Percentiles rank a stretch among this genome's conserved stretches.
Evolutionary conservation across 2,888 invertebrate genomes (phyloP).

Genomic region (Molorchus minor): DNA sequence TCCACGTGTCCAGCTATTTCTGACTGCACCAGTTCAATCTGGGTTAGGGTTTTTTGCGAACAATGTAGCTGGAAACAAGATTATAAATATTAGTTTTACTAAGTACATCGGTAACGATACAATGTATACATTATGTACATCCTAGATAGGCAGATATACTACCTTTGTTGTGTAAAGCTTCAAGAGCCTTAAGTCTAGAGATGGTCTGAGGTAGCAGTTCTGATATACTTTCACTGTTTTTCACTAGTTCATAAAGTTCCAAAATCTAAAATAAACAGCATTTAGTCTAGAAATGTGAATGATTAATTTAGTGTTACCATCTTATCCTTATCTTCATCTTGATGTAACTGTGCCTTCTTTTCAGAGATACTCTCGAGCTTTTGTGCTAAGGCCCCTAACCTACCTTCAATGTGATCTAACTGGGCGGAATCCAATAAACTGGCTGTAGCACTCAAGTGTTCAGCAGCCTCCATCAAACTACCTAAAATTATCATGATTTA

Average conservation of each 20-base stretch:
- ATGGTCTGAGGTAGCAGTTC: constrained; percentile 82
- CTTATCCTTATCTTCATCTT: constrained; percentile 67
- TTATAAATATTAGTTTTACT: constrained; percentile 7
- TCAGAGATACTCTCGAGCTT: constrained; percentile 78
- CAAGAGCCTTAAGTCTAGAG: constrained; percentile 86
- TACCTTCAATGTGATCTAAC: constrained; percentile 84
- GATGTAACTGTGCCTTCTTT: constrained; percentile 69
- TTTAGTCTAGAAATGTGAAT: constrained; percentile 16
- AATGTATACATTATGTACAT: neutral
- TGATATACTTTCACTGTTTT: constrained; percentile 83
- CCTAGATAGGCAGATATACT: constrained; percentile 8
- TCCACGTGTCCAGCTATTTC: constrained; percentile 76
- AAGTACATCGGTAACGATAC: neutral
- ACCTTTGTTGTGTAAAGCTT: constrained; percentile 92
- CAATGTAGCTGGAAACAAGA: constrained; percentile 74
- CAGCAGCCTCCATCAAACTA: constrained; percentile 76
- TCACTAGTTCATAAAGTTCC: constrained; percentile 87
- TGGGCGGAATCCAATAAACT: constrained; percentile 83
- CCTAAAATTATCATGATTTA: constrained; percentile 36
- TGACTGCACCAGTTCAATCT: constrained; percentile 80
- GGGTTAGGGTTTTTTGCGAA: constrained; percentile 81
- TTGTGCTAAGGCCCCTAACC: constrained; percentile 76
- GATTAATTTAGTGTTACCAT: constrained; percentile 56
- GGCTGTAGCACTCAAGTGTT: constrained; percentile 80
- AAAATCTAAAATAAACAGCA: constrained; percentile 69